Percentiles rank a stretch among this genome's conserved stretches.
Evolutionary conservation across 2,888 invertebrate genomes (phyloP).

Genomic region (Sarcophaga carnaria): DNA sequence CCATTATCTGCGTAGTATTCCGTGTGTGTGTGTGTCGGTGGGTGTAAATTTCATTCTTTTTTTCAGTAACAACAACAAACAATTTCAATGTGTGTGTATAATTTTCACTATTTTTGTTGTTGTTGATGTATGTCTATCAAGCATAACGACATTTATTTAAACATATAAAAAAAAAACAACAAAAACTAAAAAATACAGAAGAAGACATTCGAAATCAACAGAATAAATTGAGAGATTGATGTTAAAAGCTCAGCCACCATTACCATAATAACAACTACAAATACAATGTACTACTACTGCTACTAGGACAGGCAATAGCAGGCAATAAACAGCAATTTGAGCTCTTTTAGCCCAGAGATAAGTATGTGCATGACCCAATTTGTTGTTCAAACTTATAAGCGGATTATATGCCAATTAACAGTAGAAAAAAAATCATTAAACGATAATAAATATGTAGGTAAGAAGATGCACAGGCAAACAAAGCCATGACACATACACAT

Average conservation of each 20-base stretch:
- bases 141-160: slow-evolving; percentile 37
- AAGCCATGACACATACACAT: slow-evolving; percentile 1
- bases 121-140: slow-evolving; percentile 41
- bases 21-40: not conserved
- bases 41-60: not conserved
- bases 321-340: not conserved
- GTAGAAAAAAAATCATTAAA: slow-evolving; percentile 55
- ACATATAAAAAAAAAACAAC: not conserved
- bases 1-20: too few species aligned
- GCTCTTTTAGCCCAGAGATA: slow-evolving; percentile 17
- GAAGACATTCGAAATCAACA: slow-evolving; percentile 43
- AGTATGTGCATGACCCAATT: slow-evolving; percentile 60
- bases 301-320: too few species aligned
- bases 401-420: slow-evolving; percentile 68
- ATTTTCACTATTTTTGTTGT: not conserved
- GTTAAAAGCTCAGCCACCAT: slow-evolving; percentile 21
- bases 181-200: not conserved
- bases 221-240: slow-evolving; percentile 32
- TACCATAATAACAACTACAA: slow-evolving; percentile 5
- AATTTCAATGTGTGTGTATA: slow-evolving; percentile 2
- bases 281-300: not conserved
- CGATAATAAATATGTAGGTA: slow-evolving; percentile 48
- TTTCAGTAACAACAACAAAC: slow-evolving; percentile 12
- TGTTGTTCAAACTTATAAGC: slow-evolving; percentile 65
- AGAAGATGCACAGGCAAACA: not conserved